A percentile compares a stretch with the other conserved stretches of the same genome.
phyloP scores from a whole-genome alignment of 2,888 invertebrate species.

The Tetramorium bicarinatum region DNA sequence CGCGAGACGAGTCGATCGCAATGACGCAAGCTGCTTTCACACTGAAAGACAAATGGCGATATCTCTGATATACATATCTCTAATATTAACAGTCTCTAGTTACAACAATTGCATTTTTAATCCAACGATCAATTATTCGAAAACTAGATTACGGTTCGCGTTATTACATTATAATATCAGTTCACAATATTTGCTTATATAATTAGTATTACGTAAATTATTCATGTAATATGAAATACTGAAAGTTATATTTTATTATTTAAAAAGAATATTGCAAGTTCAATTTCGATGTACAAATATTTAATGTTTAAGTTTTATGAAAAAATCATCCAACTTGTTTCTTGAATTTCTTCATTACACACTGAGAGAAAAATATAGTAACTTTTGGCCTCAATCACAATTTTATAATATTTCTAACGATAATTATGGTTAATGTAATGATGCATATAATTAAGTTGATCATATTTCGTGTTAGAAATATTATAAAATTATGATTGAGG shows the following conservation, averaged over 20 bases:
- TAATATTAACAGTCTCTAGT: neutral
- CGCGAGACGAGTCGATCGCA: slow-evolving; percentile 62
- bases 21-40: slow-evolving; percentile 51
- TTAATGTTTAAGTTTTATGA: neutral
- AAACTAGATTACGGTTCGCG: neutral
- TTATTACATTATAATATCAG: neutral
- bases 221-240: neutral
- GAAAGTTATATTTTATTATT: neutral
- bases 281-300: neutral
- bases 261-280: neutral
- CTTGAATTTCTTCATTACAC: neutral
- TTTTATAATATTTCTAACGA: too few species aligned
- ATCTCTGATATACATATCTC: neutral
- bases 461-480: too few species aligned
- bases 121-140: neutral
- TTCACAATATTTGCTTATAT: neutral
- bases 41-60: neutral
- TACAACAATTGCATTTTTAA: neutral
- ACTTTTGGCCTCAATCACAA: too few species aligned
- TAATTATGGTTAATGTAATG: too few species aligned
- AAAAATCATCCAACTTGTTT: neutral
- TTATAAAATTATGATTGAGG: too few species aligned
- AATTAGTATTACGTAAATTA: neutral
- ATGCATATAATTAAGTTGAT: too few species aligned
- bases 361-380: too few species aligned